phyloP scores from a whole-genome alignment of 2,113 vertebrate genomes.

The Phalacrocorax aristotelis region DNA sequence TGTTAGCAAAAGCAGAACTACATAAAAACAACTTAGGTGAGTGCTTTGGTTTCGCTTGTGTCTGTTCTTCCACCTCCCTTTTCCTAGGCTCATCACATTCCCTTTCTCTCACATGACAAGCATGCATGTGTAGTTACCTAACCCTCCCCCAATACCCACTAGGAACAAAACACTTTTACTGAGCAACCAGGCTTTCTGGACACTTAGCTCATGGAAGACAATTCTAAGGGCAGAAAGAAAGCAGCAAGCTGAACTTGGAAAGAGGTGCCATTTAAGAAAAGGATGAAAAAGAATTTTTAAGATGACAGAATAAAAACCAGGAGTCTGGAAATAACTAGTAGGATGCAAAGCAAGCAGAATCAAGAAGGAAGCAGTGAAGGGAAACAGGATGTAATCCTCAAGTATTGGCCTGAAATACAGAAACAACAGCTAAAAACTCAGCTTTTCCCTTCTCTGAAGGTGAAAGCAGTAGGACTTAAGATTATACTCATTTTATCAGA shows the following conservation, averaged over 20 bases:
- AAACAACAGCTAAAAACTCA: neutral
- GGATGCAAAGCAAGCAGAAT: neutral
- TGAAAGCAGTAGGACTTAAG: neutral
- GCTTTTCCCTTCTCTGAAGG: neutral
- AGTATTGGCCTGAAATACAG: neutral
- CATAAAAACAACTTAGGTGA: neutral
- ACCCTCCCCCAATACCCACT: neutral
- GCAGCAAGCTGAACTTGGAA: neutral
- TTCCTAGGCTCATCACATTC: neutral
- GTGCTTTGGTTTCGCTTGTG: neutral
- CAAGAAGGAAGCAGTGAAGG: neutral
- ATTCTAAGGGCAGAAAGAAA: neutral
- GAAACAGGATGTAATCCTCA: neutral
- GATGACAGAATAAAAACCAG: neutral
- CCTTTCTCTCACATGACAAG: neutral
- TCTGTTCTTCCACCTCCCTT: neutral
- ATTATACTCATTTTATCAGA: neutral
- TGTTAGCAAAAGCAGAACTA: neutral
- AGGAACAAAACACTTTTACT: neutral
- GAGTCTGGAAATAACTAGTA: neutral
- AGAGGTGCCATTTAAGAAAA: neutral
- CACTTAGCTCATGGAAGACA: neutral
- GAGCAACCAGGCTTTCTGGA: neutral
- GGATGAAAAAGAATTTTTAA: neutral
- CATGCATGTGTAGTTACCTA: neutral